A percentile compares a stretch with the other conserved stretches of the same genome.
Conservation (phyloP, 2,797 vertebrate species). For the Brotula barbata region DNA sequence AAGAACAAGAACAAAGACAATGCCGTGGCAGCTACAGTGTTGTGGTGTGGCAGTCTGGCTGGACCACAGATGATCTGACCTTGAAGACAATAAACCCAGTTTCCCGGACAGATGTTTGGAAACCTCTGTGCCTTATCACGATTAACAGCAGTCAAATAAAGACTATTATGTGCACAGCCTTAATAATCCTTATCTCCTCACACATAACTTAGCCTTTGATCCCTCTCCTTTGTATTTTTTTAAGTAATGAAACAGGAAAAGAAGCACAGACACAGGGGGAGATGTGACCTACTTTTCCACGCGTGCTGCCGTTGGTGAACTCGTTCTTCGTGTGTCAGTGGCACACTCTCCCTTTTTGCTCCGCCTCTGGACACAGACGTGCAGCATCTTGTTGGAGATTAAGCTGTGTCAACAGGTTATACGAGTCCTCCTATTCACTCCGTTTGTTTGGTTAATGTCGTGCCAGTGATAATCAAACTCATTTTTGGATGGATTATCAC, state of each 20-base stretch:
- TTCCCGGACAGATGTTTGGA: constrained; percentile 57
- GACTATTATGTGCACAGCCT: background rate
- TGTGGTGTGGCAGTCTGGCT: constrained; percentile 27
- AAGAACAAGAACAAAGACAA: no score
- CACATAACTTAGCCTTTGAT: constrained; percentile 19
- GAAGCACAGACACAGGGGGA: background rate
- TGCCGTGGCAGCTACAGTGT: constrained; percentile 2
- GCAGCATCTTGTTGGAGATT: constrained; percentile 47
- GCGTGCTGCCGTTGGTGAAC: constrained; percentile 15
- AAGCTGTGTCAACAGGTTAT: constrained; percentile 28
- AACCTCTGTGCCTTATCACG: constrained; percentile 52
- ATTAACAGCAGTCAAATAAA: constrained; percentile 27
- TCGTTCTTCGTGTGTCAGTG: constrained; percentile 27
- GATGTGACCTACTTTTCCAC: constrained; percentile 48
- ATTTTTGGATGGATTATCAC: background rate
- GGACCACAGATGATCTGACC: constrained; percentile 26
- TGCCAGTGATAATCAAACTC: no score
- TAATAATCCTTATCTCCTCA: constrained; percentile 26
- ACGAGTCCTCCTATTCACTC: constrained; percentile 10
- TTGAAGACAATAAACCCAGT: constrained; percentile 27
- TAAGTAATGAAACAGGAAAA: constrained; percentile 20
- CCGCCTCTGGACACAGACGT: constrained; percentile 23
- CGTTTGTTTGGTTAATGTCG: background rate
- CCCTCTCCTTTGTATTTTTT: background rate
- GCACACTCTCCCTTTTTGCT: background rate